Percentiles rank a stretch among this genome's conserved stretches.
phyloP scores from a whole-genome alignment of 1,140 invertebrate species.

The Pectinophora gossypiella region DNA sequence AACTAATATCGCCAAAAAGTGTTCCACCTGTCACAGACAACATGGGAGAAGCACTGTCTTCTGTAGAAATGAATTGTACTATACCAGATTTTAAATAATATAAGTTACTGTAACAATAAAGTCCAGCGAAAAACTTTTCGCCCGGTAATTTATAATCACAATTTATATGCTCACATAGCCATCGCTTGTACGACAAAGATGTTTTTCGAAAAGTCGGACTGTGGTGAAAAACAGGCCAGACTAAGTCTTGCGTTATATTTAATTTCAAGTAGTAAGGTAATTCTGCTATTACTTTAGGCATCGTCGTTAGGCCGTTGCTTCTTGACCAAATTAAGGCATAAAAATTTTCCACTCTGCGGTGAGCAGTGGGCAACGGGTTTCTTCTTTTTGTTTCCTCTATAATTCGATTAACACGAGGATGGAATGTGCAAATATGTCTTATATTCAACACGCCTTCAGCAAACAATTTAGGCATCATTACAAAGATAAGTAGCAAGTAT shows the following conservation, averaged over 20 bases:
- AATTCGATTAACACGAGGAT: constrained; percentile 37
- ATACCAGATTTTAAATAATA: constrained; percentile 59
- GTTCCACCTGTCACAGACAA: constrained; percentile 52
- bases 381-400: no score
- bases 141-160: constrained; percentile 55
- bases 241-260: constrained; percentile 48
- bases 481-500: constrained; percentile 35
- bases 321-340: constrained; percentile 49
- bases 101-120: constrained; percentile 34
- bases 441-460: constrained; percentile 40
- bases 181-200: constrained; percentile 40
- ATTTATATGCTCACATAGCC: constrained; percentile 41
- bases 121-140: constrained; percentile 45
- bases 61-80: constrained; percentile 48
- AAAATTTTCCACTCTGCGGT: constrained; percentile 44
- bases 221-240: constrained; percentile 56
- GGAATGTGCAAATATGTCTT: constrained; percentile 30
- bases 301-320: constrained; percentile 40
- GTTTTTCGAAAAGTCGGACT: constrained; percentile 52
- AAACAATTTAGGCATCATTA: constrained; percentile 42
- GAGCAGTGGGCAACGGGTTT: constrained; percentile 29
- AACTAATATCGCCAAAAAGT: constrained; percentile 53
- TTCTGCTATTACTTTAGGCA: constrained; percentile 42
- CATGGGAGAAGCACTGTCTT: constrained; percentile 48
- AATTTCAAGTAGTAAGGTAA: constrained; percentile 49